A percentile compares a stretch with the other conserved stretches of the same genome.
Conservation (phyloP, 2,797 vertebrate genomes). For the Hafferia zeledoni region DNA sequence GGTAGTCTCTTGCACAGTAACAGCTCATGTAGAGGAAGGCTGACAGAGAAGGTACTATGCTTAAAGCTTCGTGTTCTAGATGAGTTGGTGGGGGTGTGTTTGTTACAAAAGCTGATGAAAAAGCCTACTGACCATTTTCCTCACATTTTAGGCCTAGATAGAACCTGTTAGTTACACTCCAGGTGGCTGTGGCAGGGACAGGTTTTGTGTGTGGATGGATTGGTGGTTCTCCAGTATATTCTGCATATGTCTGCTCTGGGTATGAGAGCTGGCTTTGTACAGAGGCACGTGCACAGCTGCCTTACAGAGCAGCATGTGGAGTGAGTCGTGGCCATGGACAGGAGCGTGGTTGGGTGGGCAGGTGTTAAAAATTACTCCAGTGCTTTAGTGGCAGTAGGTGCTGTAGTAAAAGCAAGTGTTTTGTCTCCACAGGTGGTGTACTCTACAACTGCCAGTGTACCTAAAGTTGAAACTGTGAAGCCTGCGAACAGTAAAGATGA, state of each 20-base stretch:
- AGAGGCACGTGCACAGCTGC: accelerated
- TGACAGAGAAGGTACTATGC: accelerated
- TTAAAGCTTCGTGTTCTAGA: accelerated
- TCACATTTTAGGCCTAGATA: accelerated
- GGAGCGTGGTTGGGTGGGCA: accelerated
- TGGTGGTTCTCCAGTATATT: background rate
- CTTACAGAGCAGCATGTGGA: accelerated
- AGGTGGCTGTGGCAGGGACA: background rate
- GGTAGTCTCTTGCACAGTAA: too few species aligned
- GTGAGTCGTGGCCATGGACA: accelerated
- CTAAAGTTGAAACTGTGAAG: constrained; percentile 95
- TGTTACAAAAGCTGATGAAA: background rate
- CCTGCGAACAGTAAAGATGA: constrained; percentile 89
- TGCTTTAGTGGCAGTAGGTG: background rate
- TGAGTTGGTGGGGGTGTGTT: background rate
- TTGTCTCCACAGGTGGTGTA: constrained; percentile 89
- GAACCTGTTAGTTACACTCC: accelerated
- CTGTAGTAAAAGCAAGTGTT: background rate
- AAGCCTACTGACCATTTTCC: accelerated
- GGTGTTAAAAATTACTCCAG: background rate
- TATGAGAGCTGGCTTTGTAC: background rate
- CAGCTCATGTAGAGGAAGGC: accelerated
- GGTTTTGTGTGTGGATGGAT: accelerated
- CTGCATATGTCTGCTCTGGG: accelerated
- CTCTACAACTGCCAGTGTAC: constrained; percentile 89